phyloP scores from a whole-genome alignment of 2,797 vertebrate species.

The Graptemys geographica region DNA sequence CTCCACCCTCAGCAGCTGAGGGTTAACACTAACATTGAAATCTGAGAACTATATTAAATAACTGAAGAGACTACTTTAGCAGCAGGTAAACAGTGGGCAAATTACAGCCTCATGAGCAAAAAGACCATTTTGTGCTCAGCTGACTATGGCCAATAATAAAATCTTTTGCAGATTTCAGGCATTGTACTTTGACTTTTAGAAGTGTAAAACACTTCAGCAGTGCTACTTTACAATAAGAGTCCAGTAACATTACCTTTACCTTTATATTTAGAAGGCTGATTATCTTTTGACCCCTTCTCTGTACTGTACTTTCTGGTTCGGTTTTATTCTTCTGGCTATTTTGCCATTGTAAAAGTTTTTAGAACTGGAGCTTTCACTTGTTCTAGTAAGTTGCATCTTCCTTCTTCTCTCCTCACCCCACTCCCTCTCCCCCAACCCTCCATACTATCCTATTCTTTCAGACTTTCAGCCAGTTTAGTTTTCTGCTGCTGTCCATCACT shows the following conservation, averaged over 20 bases:
- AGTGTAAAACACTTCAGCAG: background rate
- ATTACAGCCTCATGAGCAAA: background rate
- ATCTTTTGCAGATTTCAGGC: background rate
- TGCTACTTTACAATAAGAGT: background rate
- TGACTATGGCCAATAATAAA: background rate
- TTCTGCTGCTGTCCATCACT: slow-evolving; percentile 48
- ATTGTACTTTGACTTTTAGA: background rate
- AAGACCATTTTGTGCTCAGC: accelerated
- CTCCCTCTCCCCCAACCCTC: background rate
- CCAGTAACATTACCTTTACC: background rate
- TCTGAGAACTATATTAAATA: background rate
- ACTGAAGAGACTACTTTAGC: background rate
- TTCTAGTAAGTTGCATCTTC: background rate
- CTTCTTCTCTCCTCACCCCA: background rate
- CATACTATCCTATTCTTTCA: accelerated
- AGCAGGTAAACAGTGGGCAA: background rate
- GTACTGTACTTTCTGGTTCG: background rate
- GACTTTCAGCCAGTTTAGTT: slow-evolving; percentile 11
- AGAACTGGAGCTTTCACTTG: background rate
- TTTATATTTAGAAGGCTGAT: background rate
- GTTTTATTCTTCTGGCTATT: background rate
- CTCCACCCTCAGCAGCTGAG: background rate
- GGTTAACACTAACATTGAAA: background rate
- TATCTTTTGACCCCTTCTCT: background rate
- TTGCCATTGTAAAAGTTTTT: background rate